Evolutionary conservation across 2,113 vertebrate species (phyloP).

Genomic region (Naja naja): DNA sequence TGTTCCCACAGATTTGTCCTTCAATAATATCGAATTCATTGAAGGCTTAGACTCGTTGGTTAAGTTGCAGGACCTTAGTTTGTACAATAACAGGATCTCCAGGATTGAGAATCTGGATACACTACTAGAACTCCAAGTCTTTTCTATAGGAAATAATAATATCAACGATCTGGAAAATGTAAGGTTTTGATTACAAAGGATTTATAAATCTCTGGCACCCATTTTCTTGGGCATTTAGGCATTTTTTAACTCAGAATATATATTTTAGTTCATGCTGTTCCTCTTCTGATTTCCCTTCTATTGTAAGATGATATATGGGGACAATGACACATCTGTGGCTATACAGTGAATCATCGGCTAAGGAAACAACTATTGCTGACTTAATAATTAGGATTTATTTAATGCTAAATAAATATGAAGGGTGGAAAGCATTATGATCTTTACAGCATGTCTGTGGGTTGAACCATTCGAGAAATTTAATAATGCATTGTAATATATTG

Average conservation of each 20-base stretch:
- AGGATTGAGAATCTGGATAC: slow-evolving; percentile 84
- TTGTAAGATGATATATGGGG: background rate
- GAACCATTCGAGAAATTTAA: background rate
- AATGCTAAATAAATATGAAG: background rate
- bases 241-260: background rate
- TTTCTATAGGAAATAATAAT: slow-evolving; percentile 84
- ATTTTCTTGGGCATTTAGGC: background rate
- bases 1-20: slow-evolving; percentile 83
- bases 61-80: slow-evolving; percentile 85
- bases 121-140: slow-evolving; percentile 77
- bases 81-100: slow-evolving; percentile 85
- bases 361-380: background rate
- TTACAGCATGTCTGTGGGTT: background rate
- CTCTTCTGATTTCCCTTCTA: background rate
- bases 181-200: slow-evolving; percentile 38
- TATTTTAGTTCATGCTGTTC: background rate
- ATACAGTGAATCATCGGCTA: background rate
- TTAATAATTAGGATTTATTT: background rate
- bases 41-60: slow-evolving; percentile 81
- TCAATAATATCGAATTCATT: slow-evolving; percentile 88
- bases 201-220: background rate
- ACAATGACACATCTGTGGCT: background rate
- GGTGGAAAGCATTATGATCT: background rate
- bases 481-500: background rate
- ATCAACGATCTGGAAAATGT: slow-evolving; percentile 79